A percentile compares a stretch with the other conserved stretches of the same genome.
These are phyloP conservation scores for Callithrix jacchus DNA, from an alignment of 2,113 vertebrate genomes.

Conservation along the genomic window DNA sequence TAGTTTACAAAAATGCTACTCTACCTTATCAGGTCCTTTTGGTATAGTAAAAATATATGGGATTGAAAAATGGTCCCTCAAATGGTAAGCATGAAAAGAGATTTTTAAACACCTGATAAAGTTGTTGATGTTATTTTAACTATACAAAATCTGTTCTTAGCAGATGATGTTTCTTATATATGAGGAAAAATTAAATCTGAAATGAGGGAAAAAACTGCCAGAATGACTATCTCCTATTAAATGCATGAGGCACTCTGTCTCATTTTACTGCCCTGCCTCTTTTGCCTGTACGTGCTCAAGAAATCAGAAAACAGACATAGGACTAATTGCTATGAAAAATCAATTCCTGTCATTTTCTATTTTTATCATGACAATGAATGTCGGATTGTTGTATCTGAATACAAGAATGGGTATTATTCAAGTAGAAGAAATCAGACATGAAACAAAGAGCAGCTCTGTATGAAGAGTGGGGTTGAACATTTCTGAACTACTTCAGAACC, in stretches of 20 bases:
- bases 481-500: conserved; percentile 38
- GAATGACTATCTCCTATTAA: not conserved
- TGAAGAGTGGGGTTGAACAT: not conserved
- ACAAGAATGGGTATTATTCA: conserved; percentile 71
- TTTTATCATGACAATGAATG: conserved; percentile 73
- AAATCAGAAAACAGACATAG: conserved; percentile 53
- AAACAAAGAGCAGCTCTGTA: conserved; percentile 63
- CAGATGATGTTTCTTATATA: not conserved
- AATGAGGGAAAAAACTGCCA: not conserved
- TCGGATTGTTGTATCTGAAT: conserved; percentile 57
- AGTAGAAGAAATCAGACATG: conserved; percentile 52
- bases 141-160: not conserved
- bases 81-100: not conserved
- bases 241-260: not conserved
- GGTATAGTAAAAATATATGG: conserved; percentile 4
- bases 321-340: conserved; percentile 60
- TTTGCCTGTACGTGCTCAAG: conserved; percentile 28
- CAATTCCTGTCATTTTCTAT: conserved; percentile 61
- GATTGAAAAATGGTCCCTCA: not conserved
- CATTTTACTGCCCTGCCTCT: not conserved
- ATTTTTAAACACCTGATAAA: not conserved
- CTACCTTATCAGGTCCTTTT: not conserved
- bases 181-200: not conserved
- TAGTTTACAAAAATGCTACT: not conserved
- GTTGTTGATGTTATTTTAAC: not conserved